Evolutionary conservation across 2,888 invertebrate species (phyloP), one percentile per base, ranked within the genome.

Genomic region (Sceliomorpha sp.): DNA sequence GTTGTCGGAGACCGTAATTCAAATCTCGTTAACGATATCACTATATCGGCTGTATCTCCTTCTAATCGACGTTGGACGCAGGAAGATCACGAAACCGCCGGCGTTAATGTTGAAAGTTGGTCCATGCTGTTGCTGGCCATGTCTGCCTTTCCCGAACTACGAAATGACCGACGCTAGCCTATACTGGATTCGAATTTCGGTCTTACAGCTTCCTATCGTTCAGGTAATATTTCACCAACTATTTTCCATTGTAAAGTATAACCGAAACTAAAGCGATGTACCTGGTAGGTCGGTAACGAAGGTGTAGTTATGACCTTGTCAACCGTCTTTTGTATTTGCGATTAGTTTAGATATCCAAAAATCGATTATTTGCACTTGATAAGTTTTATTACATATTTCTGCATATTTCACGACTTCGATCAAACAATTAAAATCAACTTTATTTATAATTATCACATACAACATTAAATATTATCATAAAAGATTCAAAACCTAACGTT

Each of bases 121-220:
- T 15, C 94, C 94, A 0, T 94, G 93, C 82, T 94, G 94, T 83
- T 94, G 94, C 80, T 93, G 92, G 92, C 94, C 94, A 0, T 89
- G 89, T 72, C 82, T 94, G 58, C 93, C 93, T 63, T 83, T 86
- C 70, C 86, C 88, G 14, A 71, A 47, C 31, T 78, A 82, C 56
- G 72, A 84, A 70, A 83, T 87, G 82, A 85, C 79, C 74, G 76
- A 82, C 26, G 72, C 79, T 75, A 85, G 84, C 82, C 79, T 88
- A 79, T 80, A 79, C 59, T 83, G 84, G 86, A 78, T 88, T 26
- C 89, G 92, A 62, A 89, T 91, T 76, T 85, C 93, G 64, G 92
- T 94, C 34, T 89, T 94, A 42, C 94, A 94, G 85, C 89, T 94
- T 82, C 93, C 94, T 12, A 89, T 94, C 31, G 89, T 93, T 37